Evolutionary conservation across 2,888 invertebrate genomes (phyloP).

Genomic region (Ormyrus pomaceus): DNA sequence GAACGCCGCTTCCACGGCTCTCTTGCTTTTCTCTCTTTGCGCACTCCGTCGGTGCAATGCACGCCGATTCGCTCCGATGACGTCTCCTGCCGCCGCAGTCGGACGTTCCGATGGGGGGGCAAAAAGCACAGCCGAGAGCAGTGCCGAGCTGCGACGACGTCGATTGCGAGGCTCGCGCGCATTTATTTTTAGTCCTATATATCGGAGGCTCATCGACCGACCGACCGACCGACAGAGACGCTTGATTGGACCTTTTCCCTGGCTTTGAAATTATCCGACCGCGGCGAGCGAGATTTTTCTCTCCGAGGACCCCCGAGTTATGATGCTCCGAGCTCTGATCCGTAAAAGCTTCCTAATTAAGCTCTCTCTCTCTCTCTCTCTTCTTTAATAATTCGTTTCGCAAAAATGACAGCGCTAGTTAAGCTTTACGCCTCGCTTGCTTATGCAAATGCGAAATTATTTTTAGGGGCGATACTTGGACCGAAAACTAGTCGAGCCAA

Average conservation of each 20-base stretch:
- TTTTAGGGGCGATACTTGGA: too few species aligned
- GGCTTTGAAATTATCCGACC: conserved; percentile 55
- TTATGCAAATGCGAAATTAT: too few species aligned
- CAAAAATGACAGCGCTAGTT: too few species aligned
- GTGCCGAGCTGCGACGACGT: conserved; percentile 17
- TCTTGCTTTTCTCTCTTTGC: conserved; percentile 2
- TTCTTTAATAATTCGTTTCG: too few species aligned
- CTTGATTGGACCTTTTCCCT: conserved; percentile 57
- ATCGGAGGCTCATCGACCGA: conserved; percentile 47
- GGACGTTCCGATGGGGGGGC: background rate
- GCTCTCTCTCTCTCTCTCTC: too few species aligned
- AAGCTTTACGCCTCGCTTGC: too few species aligned
- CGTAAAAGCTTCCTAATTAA: too few species aligned
- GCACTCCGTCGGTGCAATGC: background rate
- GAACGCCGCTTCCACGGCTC: background rate
- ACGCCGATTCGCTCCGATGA: conserved; percentile 52
- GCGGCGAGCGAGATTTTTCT: conserved; percentile 10
- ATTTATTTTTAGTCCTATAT: conserved; percentile 55
- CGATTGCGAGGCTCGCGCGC: conserved; percentile 41
- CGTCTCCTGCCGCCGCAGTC: conserved; percentile 40
- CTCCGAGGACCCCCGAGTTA: conserved; percentile 14
- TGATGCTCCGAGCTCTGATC: conserved; percentile 24
- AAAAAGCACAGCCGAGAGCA: conserved; percentile 13
- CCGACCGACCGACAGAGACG: background rate
- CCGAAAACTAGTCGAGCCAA: conserved; percentile 3